Base-by-base conservation (phyloP, 1,140 invertebrate species). In the Mizuhopecten yessoensis region DNA sequence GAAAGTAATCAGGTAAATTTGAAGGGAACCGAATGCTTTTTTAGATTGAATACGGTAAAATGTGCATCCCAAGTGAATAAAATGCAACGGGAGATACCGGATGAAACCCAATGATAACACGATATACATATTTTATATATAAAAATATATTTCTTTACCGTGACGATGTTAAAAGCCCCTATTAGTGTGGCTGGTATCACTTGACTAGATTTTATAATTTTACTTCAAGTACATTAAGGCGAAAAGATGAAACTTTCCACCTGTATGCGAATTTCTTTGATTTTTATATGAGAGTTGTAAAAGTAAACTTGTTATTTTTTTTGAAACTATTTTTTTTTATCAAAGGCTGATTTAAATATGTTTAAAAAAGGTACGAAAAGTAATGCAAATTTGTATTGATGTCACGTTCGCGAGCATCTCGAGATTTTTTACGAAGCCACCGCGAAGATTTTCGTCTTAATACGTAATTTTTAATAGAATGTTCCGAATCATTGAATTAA, bases 231-330 rank as follows among this genome's bases (percentile, higher is more conserved):
- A 75, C 23, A 75, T 75, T 3, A 9, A 75, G 11, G 5, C n/a
- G n/a, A 75, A 75, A 75, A 75, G n/a, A 75, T 29, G 57, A 75
- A 75, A 75, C n/a, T 5, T 75, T n/a, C 29, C 57, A 75, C 57
- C 57, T 75, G 57, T 75, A 75, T 75, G 57, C 57, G 57, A 75
- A 75, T 75, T 75, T 17, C 57, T 75, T 75, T 75, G 57, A 75
- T 29, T 75, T 15, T 45, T n/a, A 29, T n/a, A 7, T 75, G 57
- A 75, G 57, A 29, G 57, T 17, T 75, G 23, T 75, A 7, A 75
- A 45, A 75, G 57, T 29, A 29, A 75, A 29, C 23, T 7, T n/a
- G n/a, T 75, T 9, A 75, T 75, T 75, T n/a, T n/a, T n/a, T n/a
- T 75, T 75, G 57, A 75, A 75, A 75, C 57, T 11, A 29, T 1